phyloP scores from a whole-genome alignment of 2,797 vertebrate species.

The Gouania willdenowi region DNA sequence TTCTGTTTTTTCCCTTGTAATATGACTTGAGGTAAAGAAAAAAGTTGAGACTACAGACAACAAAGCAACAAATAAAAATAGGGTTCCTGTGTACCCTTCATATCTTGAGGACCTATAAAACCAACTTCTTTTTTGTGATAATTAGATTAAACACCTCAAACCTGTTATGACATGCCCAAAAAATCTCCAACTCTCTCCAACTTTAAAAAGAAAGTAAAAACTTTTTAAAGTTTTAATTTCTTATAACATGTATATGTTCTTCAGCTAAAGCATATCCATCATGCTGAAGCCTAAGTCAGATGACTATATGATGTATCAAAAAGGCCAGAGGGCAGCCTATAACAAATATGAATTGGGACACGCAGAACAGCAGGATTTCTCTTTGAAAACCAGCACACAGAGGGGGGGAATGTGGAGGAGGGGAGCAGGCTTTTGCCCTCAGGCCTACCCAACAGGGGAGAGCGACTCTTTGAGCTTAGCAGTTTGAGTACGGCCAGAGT shows the following conservation, averaged over 20 bases:
- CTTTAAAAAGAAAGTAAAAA: too few relatives aligned
- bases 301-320: constrained; percentile 36
- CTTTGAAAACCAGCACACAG: constrained; percentile 61
- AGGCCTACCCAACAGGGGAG: constrained; percentile 44
- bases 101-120: constrained; percentile 52
- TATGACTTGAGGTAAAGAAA: constrained; percentile 70
- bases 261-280: too few relatives aligned
- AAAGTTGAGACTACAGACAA: constrained; percentile 66
- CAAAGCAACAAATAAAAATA: constrained; percentile 76
- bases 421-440: constrained; percentile 45
- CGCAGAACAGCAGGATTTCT: constrained; percentile 65
- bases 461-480: constrained; percentile 55
- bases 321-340: constrained; percentile 52
- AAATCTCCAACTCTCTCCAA: too few relatives aligned
- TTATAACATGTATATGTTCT: too few relatives aligned
- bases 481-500: constrained; percentile 58
- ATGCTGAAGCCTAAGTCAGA: constrained; percentile 16
- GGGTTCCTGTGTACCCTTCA: constrained; percentile 42
- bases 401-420: constrained; percentile 44
- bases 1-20: constrained; percentile 52
- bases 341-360: constrained; percentile 55
- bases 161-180: neutral
- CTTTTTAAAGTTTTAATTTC: too few relatives aligned
- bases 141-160: constrained; percentile 37
- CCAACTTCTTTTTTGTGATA: constrained; percentile 42